Percentiles rank a stretch among this genome's conserved stretches.
phyloP scores from a whole-genome alignment of 2,113 vertebrate species.

The Felis chaus region DNA sequence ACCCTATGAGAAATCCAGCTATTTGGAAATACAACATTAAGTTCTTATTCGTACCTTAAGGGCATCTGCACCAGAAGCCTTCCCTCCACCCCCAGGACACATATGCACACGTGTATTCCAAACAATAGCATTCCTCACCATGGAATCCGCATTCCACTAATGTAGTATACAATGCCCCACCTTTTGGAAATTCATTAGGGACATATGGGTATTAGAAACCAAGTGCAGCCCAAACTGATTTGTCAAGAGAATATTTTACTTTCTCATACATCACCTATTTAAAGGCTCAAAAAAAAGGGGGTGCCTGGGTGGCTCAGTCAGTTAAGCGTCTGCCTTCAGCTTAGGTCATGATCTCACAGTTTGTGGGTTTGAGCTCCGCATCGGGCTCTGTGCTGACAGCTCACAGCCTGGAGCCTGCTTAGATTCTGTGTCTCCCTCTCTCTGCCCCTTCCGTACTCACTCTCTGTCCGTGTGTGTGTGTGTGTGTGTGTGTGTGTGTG shows the following conservation, averaged over 20 bases:
- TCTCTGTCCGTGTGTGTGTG: too few species aligned
- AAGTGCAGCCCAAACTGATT: background rate
- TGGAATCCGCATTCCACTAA: background rate
- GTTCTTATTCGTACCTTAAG: background rate
- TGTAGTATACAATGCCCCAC: background rate
- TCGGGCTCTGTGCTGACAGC: too few species aligned
- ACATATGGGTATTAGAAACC: background rate
- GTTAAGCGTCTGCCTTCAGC: too few species aligned
- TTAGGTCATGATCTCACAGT: too few species aligned
- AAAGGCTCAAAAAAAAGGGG: background rate
- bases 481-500: too few species aligned
- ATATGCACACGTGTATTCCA: background rate
- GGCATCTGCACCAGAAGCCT: background rate
- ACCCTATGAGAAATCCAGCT: background rate
- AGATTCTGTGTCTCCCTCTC: too few species aligned
- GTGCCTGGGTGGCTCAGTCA: too few species aligned
- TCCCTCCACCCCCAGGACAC: background rate
- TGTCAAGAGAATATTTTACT: background rate
- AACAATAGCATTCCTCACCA: background rate
- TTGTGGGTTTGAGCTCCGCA: too few species aligned
- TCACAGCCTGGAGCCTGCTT: too few species aligned
- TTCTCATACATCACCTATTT: background rate
- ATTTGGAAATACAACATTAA: background rate
- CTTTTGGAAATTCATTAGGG: background rate
- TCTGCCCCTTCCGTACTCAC: too few species aligned